Evolutionary conservation across 2,888 invertebrate species (phyloP).

Genomic region (Netelia melanura): DNA sequence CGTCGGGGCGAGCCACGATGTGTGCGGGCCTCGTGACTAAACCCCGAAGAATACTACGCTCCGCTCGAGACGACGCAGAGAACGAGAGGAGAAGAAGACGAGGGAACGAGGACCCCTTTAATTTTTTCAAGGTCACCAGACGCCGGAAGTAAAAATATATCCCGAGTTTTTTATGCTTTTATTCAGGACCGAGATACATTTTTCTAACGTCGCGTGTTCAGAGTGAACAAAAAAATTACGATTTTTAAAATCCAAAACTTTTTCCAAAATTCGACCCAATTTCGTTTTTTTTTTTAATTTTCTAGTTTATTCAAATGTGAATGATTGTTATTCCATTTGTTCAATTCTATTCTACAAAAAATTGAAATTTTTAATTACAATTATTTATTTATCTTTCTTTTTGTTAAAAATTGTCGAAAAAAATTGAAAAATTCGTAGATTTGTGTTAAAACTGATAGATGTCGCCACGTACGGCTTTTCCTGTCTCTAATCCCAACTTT

Average conservation of each 20-base stretch:
- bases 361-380: no score
- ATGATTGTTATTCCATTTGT: no score
- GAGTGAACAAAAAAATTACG: background rate
- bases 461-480: background rate
- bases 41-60: conserved; percentile 44
- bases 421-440: background rate
- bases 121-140: conserved; percentile 50
- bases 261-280: no score
- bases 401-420: no score
- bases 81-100: background rate
- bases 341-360: no score
- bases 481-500: no score
- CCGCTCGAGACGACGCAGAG: conserved; percentile 8
- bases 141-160: background rate
- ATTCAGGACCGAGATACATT: background rate
- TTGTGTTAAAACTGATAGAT: background rate
- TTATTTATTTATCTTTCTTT: no score
- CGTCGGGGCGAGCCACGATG: conserved; percentile 28
- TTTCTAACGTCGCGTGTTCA: background rate
- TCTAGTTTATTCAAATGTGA: no score
- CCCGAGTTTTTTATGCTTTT: background rate
- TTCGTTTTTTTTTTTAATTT: no score
- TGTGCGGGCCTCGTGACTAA: conserved; percentile 24
- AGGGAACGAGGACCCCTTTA: conserved; percentile 1
- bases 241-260: no score